Evolutionary conservation across 2,113 vertebrate species (phyloP).

Genomic region (Aplodontia rufa): DNA sequence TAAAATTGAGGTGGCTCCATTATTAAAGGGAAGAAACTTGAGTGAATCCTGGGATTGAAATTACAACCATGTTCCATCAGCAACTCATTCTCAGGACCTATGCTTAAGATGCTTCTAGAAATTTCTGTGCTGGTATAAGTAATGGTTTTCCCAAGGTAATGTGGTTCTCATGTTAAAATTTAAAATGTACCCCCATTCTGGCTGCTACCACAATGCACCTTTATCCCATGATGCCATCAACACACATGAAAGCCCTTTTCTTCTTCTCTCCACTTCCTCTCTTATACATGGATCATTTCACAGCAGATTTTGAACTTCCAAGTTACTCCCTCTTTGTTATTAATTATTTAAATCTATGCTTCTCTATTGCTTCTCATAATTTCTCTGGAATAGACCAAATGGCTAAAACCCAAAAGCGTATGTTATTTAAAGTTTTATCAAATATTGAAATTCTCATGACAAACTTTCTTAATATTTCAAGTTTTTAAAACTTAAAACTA

Average conservation of each 20-base stretch:
- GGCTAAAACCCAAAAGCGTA: background rate
- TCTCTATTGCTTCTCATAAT: background rate
- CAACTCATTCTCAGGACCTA: background rate
- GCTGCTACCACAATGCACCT: background rate
- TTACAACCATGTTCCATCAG: no score
- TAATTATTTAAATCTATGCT: background rate
- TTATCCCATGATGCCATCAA: background rate
- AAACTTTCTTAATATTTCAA: background rate
- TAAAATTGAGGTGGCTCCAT: background rate
- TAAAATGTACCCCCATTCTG: background rate
- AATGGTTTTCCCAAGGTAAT: background rate
- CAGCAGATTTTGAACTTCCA: background rate
- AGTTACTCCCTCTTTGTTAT: background rate
- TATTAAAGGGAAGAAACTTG: background rate
- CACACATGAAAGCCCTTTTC: rapidly evolving
- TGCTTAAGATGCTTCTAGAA: background rate
- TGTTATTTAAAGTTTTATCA: background rate
- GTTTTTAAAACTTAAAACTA: background rate
- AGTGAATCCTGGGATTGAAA: background rate
- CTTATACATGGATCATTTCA: background rate
- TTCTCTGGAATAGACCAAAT: background rate
- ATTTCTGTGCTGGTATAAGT: background rate
- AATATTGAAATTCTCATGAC: background rate
- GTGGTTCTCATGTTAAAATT: background rate
- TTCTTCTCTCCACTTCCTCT: background rate